Evolutionary conservation across 2,888 invertebrate genomes (phyloP).

Genomic region (Hedya salicella): DNA sequence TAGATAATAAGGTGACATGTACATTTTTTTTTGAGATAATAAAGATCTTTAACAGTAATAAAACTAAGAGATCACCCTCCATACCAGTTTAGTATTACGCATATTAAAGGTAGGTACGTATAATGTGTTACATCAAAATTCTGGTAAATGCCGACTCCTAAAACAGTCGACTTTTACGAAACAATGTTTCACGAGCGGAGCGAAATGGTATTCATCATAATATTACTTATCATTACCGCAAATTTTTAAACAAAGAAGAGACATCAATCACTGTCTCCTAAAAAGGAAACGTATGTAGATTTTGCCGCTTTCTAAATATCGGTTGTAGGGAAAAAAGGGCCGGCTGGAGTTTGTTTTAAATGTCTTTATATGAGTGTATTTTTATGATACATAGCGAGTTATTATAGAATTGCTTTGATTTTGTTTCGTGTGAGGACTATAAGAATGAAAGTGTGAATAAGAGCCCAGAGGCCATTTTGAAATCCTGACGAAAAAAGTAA

Average conservation of each 20-base stretch:
- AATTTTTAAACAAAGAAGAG: conserved; percentile 62
- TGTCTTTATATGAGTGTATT: conserved; percentile 11
- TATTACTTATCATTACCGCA: conserved; percentile 66
- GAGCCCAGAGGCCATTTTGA: too few relatives aligned
- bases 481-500: too few relatives aligned
- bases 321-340: conserved; percentile 22
- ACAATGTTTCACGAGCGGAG: conserved; percentile 52
- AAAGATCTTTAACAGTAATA: too few relatives aligned
- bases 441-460: too few relatives aligned
- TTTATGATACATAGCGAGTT: not conserved
- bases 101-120: too few relatives aligned
- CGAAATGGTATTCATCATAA: conserved; percentile 64
- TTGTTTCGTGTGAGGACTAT: too few relatives aligned
- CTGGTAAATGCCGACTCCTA: conserved; percentile 24
- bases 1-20: too few relatives aligned
- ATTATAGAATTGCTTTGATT: too few relatives aligned
- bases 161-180: conserved; percentile 11
- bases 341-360: conserved; percentile 25
- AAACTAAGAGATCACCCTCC: too few relatives aligned
- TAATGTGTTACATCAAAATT: not conserved
- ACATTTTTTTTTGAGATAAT: too few relatives aligned
- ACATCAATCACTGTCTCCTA: conserved; percentile 65
- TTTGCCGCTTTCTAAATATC: conserved; percentile 39
- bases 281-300: conserved; percentile 44
- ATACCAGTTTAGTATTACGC: too few relatives aligned